Base-by-base conservation (phyloP, 2,113 vertebrate species). In the Siniperca chuatsi region DNA sequence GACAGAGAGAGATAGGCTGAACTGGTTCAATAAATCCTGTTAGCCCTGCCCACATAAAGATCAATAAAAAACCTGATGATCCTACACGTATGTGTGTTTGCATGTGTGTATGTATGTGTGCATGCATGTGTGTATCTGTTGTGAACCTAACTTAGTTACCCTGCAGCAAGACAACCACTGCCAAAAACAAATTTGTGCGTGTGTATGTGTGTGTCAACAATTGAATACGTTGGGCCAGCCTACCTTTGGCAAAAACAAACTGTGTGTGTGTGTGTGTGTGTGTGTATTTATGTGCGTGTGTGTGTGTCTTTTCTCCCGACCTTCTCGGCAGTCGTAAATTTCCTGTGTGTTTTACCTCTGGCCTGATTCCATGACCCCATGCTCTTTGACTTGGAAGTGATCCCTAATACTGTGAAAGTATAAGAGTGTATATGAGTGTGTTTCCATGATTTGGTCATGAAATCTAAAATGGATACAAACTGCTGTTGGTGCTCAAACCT, bases 401-500 rank as follows among this genome's bases (percentile, higher is more conserved):
- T 82, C 77, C 55, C 48, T 70, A 46, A 44, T 70, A 83, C 74
- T 62, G 54, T 52, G 65, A 44, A 58, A 57, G 37, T 40, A 33
- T 60, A 9, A 48, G 29, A 57, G 33, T 55, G 16, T 79, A 7
- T 80, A 60, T 72, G 58, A 25, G 66, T 84, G 85, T 62, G 83
- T 90, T 91, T 81, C 84, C 61, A 86, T 78, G 79, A 87, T 79
- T 35, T 73, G 57, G 62, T 89, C 65, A 18, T 82, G 48, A 85
- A 85, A 86, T 81, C 44, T 76, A 78, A 89, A 87, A 83, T 90
- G 82, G 66, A 84, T 71, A 89, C 75, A 35, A 79, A 84, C 69
- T 82, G 87, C 67, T 84, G 87, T 82, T 87, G 61, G 54, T 89
- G 79, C 81, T 91, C 76, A 90, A 79, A 89, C 69, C 81, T 73